These are phyloP conservation scores for Callyntrura sp. DNA, from an alignment of 2,888 invertebrate genomes.

Conservation along the genomic window DNA sequence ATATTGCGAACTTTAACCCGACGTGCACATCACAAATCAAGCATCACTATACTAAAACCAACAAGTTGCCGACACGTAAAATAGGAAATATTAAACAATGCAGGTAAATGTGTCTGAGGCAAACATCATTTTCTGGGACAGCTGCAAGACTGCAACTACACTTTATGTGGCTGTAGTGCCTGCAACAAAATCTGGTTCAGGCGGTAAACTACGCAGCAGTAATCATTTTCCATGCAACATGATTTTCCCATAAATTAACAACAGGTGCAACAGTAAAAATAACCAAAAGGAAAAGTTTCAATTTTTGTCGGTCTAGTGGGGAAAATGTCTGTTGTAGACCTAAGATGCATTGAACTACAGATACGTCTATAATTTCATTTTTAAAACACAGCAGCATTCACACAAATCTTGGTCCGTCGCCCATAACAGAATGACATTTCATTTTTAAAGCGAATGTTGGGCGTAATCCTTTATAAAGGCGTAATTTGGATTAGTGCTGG, in stretches of 20 bases:
- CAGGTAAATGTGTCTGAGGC: too few species aligned
- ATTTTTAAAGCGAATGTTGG: background rate
- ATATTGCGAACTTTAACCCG: constrained; percentile 31
- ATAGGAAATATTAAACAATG: too few species aligned
- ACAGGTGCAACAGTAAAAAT: constrained; percentile 26
- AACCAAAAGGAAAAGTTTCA: constrained; percentile 43
- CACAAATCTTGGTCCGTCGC: background rate
- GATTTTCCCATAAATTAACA: constrained; percentile 1
- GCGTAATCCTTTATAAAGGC: background rate
- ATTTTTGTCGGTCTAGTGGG: background rate
- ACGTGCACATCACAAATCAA: background rate
- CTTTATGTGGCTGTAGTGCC: constrained; percentile 18
- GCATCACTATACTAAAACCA: too few species aligned
- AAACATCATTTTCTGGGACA: constrained; percentile 24
- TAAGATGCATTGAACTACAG: background rate
- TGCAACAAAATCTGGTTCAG: constrained; percentile 26
- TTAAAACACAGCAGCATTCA: too few species aligned
- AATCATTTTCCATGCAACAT: constrained; percentile 13
- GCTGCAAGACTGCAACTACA: constrained; percentile 30
- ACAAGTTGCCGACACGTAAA: too few species aligned
- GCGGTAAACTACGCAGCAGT: background rate
- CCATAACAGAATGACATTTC: constrained; percentile 27
- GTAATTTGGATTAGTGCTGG: background rate
- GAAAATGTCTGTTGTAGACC: background rate
- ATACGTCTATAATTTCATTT: too few species aligned